A percentile compares a stretch with the other conserved stretches of the same genome.
These are phyloP conservation scores for Uloborus plumipes DNA, from an alignment of 2,888 invertebrate species.

Conservation along the genomic window DNA sequence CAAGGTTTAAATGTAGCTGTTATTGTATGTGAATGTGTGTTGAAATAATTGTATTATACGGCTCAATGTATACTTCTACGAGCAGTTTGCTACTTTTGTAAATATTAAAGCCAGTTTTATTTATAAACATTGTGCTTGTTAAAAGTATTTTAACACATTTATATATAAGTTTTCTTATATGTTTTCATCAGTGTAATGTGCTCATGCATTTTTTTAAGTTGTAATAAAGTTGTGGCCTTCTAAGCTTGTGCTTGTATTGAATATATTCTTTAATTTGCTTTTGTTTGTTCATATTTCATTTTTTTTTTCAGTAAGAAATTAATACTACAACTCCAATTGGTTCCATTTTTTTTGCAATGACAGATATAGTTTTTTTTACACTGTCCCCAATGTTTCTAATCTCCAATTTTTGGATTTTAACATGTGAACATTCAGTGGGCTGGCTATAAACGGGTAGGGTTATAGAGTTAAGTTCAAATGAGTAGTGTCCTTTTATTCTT, in stretches of 20 bases:
- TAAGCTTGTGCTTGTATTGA: neutral
- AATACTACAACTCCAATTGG: no score
- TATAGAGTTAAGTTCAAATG: no score
- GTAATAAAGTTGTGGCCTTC: slow-evolving; percentile 60
- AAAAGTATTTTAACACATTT: slow-evolving; percentile 64
- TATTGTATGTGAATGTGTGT: slow-evolving; percentile 40
- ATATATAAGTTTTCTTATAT: slow-evolving; percentile 52
- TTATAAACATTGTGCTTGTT: slow-evolving; percentile 63
- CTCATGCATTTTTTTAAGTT: slow-evolving; percentile 45
- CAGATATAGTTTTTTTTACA: no score
- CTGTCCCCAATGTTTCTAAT: no score
- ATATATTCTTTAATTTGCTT: no score
- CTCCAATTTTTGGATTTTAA: no score
- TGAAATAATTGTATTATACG: slow-evolving; percentile 58
- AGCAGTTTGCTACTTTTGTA: slow-evolving; percentile 64
- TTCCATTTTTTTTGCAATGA: no score
- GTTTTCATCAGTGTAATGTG: slow-evolving; percentile 47
- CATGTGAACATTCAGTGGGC: no score
- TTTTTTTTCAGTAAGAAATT: no score
- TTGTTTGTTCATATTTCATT: no score
- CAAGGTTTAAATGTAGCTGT: slow-evolving; percentile 59
- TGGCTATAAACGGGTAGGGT: no score
- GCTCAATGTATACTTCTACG: slow-evolving; percentile 62
- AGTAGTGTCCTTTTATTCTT: no score
- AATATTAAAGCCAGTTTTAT: slow-evolving; percentile 63